These are phyloP conservation scores for Silurus aristotelis DNA, from an alignment of 2,797 vertebrate species.

Conservation along the genomic window DNA sequence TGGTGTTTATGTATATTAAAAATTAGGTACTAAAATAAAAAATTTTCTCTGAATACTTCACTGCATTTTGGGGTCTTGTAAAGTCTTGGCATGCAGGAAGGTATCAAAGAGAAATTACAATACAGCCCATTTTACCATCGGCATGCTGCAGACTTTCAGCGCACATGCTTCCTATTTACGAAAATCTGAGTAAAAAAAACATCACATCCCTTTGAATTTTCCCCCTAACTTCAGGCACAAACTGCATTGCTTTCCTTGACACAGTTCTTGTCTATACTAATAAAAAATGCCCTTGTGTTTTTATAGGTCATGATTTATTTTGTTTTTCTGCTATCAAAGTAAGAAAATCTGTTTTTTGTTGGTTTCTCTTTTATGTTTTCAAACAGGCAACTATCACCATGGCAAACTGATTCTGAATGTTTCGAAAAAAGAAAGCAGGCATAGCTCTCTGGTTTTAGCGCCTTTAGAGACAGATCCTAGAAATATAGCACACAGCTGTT, in stretches of 20 bases:
- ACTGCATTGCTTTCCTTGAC: not conserved
- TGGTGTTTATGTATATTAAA: not conserved
- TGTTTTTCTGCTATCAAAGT: not conserved
- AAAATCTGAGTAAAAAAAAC: not conserved
- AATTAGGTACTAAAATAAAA: not conserved
- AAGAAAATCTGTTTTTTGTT: not conserved
- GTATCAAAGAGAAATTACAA: not conserved
- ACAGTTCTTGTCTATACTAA: not conserved
- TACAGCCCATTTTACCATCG: not conserved
- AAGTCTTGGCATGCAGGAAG: not conserved
- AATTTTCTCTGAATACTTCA: not conserved
- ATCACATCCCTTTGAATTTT: not conserved
- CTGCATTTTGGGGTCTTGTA: not conserved
- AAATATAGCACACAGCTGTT: conserved; percentile 1
- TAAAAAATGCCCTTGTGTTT: not conserved
- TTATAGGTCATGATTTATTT: not conserved
- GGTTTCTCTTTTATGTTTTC: not conserved
- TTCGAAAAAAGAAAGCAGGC: not conserved
- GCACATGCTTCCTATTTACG: not conserved
- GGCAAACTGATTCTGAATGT: not conserved
- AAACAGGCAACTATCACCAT: not conserved
- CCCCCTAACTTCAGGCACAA: not conserved
- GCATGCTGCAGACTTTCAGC: not conserved
- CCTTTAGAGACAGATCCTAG: not conserved
- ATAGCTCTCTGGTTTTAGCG: not conserved